These are phyloP conservation scores for Trichoplusia ni DNA, from an alignment of 1,140 invertebrate species.

Conservation along the genomic window DNA sequence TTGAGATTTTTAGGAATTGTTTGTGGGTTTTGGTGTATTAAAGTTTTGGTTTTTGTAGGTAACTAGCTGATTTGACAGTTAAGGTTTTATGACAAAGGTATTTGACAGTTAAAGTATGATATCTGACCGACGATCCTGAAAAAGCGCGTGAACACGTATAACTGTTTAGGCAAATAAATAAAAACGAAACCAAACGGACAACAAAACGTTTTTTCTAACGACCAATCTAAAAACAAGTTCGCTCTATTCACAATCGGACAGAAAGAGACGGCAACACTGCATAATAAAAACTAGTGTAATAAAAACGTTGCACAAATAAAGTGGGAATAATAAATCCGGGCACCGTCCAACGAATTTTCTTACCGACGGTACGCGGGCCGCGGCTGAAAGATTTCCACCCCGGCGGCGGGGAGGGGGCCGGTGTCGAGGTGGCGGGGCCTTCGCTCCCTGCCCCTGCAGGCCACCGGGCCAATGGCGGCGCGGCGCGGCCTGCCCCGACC, in stretches of 20 bases:
- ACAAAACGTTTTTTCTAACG: constrained; percentile 7
- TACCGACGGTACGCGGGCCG: constrained; percentile 71
- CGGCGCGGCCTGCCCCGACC: constrained; percentile 72
- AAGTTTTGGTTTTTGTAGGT: no score
- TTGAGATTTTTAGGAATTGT: not conserved
- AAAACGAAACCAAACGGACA: not conserved
- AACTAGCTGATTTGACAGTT: no score
- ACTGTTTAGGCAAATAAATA: not conserved
- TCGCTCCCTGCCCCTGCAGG: constrained; percentile 73
- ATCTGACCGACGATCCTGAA: no score
- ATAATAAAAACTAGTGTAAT: constrained; percentile 20
- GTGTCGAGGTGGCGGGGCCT: constrained; percentile 77
- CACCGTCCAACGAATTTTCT: constrained; percentile 51
- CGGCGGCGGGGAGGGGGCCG: constrained; percentile 51
- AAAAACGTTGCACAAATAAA: constrained; percentile 19
- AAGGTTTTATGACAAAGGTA: no score
- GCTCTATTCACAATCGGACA: constrained; percentile 3
- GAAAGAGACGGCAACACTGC: constrained; percentile 5
- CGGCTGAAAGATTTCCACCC: constrained; percentile 71
- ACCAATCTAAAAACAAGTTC: constrained; percentile 8
- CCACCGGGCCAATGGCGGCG: constrained; percentile 79
- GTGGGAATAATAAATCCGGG: not conserved
- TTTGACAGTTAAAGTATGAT: no score
- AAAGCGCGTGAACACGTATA: not conserved
- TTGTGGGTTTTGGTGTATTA: no score